Base-by-base conservation (phyloP, 2,113 vertebrate genomes). In the Oreochromis tanganicae region DNA sequence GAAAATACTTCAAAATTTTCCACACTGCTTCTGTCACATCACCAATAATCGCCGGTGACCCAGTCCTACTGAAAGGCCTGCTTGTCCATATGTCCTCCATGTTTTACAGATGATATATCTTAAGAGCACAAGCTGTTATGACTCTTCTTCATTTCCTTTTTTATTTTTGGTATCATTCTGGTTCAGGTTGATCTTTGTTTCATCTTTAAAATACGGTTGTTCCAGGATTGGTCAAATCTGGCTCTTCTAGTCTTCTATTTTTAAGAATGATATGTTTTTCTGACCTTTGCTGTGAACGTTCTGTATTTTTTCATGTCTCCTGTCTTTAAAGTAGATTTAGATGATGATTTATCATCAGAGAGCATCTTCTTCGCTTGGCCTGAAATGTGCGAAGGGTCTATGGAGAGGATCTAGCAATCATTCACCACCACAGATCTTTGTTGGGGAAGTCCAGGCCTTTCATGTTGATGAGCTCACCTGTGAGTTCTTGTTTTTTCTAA, bases 341-440 rank as follows among this genome's bases (percentile, higher is more conserved):
- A 48, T 29, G 41, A 29, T 2, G 43, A 17, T 27, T 46, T 9
- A 16, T 27, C 0, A 0, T 75, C 0, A 0, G 7, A 10, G 41
- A 75, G 41, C 43, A 27, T 17, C 68, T 75, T 17, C 38, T 73
- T 75, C 0, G 0, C 41, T 75, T 75, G 1, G 38, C 14, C 68
- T 73, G 21, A 73, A 46, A 73, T 46, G 8, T 73, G 13, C 0
- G 0, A 48, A 17, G 13, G 68, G 14, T 24, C 24, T 1, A 5
- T 29, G 5, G 68, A 48, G 9, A 48, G 5, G 21, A 73, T 46
- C 21, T 46, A 17, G 14, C 14, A 6, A 73, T 73, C 41, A 2
- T 48, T 14, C 21, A 46, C 1, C 68, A 27, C 38, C 59, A 19
- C 29, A 73, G 38, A 27, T 10, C 8, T 27, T 27, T 4, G 5